phyloP scores from a whole-genome alignment of 2,888 invertebrate genomes.

The Hirtodrosophila cameraria region DNA sequence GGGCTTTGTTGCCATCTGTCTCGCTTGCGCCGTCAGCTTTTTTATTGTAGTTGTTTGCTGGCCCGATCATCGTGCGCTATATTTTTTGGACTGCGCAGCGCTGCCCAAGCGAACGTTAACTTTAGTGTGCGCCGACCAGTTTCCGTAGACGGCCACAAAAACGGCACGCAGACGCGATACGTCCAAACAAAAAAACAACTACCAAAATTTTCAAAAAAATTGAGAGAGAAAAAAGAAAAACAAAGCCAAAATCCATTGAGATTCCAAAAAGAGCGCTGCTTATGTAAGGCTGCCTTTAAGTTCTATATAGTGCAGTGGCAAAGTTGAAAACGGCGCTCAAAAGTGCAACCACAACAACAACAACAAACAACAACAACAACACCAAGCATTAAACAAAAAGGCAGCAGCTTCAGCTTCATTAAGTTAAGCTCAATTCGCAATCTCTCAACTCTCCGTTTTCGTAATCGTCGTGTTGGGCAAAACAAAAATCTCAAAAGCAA shows the following conservation, averaged over 20 bases:
- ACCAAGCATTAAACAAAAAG: constrained; percentile 18
- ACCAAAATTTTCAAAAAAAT: constrained; percentile 14
- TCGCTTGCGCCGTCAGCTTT: constrained; percentile 64
- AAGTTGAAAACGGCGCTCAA: constrained; percentile 16
- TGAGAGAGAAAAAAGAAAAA: constrained; percentile 18
- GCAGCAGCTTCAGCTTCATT: constrained; percentile 50
- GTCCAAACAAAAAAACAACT: constrained; percentile 26
- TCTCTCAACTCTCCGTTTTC: constrained; percentile 67
- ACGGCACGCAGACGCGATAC: constrained; percentile 60
- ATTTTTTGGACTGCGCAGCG: constrained; percentile 71
- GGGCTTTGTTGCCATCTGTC: constrained; percentile 28
- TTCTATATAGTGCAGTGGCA: constrained; percentile 57
- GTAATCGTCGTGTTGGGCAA: constrained; percentile 68
- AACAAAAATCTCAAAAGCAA: no score
- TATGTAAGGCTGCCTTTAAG: constrained; percentile 54
- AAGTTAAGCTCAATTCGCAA: constrained; percentile 68
- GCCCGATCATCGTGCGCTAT: constrained; percentile 60
- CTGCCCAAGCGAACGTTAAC: constrained; percentile 81
- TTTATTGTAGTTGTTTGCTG: constrained; percentile 34
- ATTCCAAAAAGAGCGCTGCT: constrained; percentile 24
- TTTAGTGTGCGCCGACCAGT: constrained; percentile 85
- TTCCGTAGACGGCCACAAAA: constrained; percentile 84
- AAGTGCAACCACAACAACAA: constrained; percentile 44
- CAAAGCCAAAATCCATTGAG: constrained; percentile 15
- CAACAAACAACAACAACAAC: constrained; percentile 22